These are phyloP conservation scores for Echinometra lucunter DNA, from an alignment of 53 echinoderm and acorn worm species.

Conservation along the genomic window DNA sequence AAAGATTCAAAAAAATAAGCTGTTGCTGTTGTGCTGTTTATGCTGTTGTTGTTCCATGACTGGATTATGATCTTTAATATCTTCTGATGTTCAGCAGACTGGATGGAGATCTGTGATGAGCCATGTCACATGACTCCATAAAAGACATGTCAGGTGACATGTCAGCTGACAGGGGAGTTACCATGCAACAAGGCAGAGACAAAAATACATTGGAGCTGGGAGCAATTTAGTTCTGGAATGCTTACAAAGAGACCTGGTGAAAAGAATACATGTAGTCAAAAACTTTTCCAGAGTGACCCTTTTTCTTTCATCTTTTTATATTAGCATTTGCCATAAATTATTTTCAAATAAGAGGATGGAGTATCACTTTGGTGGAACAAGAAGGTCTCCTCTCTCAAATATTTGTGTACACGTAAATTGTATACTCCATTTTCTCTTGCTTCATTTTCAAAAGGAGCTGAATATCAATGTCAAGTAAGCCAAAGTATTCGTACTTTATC, in stretches of 20 bases:
- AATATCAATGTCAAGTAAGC: neutral
- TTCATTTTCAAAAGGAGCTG: no score
- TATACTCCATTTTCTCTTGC: neutral
- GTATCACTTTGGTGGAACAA: neutral
- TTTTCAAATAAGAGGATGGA: neutral
- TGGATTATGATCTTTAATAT: neutral
- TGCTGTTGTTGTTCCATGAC: no score
- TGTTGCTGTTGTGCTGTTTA: no score
- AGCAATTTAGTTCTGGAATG: no score
- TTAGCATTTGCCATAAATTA: neutral
- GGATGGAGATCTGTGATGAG: neutral
- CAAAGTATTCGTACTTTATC: neutral
- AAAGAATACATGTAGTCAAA: no score
- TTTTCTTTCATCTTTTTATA: neutral
- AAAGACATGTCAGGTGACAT: slow-evolving; percentile 13
- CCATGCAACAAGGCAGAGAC: neutral
- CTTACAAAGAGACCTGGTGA: no score
- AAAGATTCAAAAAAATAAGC: no score
- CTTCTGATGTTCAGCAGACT: neutral
- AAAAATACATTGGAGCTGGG: no score
- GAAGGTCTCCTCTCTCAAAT: neutral
- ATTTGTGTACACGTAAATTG: neutral
- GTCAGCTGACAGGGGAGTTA: neutral
- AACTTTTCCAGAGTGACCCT: no score
- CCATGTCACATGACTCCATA: neutral